phyloP scores from a whole-genome alignment of 2,113 vertebrate genomes.

The Herpetotheres cachinnans region DNA sequence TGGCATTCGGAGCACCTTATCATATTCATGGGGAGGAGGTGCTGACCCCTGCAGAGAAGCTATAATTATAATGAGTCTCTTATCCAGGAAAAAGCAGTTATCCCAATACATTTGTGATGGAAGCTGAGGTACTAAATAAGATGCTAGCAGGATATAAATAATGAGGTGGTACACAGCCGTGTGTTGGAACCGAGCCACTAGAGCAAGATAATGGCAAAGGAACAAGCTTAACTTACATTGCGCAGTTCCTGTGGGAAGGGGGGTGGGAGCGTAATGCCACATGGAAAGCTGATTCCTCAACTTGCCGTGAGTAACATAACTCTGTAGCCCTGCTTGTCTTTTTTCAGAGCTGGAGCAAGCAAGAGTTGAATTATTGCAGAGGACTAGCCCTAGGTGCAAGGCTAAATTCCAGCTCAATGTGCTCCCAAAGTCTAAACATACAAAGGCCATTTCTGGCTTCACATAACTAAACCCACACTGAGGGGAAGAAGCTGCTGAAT shows the following conservation, averaged over 20 bases:
- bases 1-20: neutral
- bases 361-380: conserved; percentile 29
- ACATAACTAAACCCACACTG: conserved; percentile 37
- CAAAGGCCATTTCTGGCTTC: conserved; percentile 28
- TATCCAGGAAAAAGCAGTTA: neutral
- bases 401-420: conserved; percentile 5
- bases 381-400: conserved; percentile 21
- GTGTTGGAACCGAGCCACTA: conserved; percentile 21
- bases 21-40: conserved; percentile 1
- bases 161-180: neutral
- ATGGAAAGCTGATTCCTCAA: conserved; percentile 35
- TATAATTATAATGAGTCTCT: conserved; percentile 4
- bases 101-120: neutral
- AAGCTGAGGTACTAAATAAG: conserved; percentile 20
- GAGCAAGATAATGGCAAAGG: conserved; percentile 32
- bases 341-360: conserved; percentile 7
- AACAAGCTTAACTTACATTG: conserved; percentile 19
- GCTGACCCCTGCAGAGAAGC: conserved; percentile 18
- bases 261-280: neutral
- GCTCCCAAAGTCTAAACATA: neutral
- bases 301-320: conserved; percentile 22
- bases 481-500: conserved; percentile 35
- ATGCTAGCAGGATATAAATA: conserved; percentile 52
- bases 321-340: neutral
- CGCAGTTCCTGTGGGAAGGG: conserved; percentile 3